Base-by-base conservation (phyloP, 2,888 invertebrate genomes). In the Hypselothyrea guttata region DNA sequence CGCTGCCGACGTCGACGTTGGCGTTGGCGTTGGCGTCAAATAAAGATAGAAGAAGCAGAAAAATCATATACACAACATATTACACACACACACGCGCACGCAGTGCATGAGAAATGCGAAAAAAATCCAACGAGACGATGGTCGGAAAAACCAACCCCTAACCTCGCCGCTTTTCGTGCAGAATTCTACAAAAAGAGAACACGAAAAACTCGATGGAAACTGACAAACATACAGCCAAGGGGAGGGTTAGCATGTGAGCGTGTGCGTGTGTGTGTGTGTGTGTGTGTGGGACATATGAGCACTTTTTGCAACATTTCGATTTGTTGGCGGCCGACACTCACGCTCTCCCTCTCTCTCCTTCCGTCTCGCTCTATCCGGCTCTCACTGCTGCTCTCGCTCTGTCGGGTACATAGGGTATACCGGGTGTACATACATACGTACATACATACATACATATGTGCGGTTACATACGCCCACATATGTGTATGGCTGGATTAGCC, bases 261-360 rank as follows among this genome's bases (percentile, higher is more conserved):
- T 60, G 55, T 59, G 30, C 34, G 40, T 48, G 51, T 53, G 45
- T 57, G 49, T 56, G 57, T 42, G 37, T 38, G 45, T 67, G 45
- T 65, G 67, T 72, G 65, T 54, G 58, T 72, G 65, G 51, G 58
- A 63, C 76, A 83, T 76, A 69, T 83, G 83, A 75, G 84, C 57
- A 62, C 67, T 79, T 85, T 79, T 85, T 83, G 85, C 83, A 84
- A 83, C 84, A 85, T 83, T 83, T 84, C 84, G 77, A 85, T 83
- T 83, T 84, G 83, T 74, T 76, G 69, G 65, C 56, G 48, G 54
- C 53, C n/a, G n/a, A n/a, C n/a, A n/a, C n/a, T n/a, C n/a, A n/a
- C n/a, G n/a, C n/a, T n/a, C n/a, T n/a, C n/a, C n/a, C n/a, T 58
- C n/a, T 40, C 22, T 16, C 33, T 41, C 49, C n/a, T n/a, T n/a